Evolutionary conservation across 2,113 vertebrate species (phyloP), one percentile per base, ranked within the genome.

Genomic region (Ammodytes dubius): DNA sequence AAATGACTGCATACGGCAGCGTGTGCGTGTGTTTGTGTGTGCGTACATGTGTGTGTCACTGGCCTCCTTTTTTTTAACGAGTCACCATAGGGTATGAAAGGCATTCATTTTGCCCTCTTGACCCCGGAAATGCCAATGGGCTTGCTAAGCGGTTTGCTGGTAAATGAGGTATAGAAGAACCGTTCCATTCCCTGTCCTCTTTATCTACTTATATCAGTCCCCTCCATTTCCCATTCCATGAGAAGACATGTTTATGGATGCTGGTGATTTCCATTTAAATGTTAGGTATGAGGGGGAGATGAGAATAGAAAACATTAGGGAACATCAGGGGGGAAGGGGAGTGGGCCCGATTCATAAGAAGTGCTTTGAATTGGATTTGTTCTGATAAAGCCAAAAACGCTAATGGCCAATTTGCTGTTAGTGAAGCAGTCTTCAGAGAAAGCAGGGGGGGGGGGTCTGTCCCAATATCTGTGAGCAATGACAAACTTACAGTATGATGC

Each of bases 91-190:
- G 87, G 87, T 79, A 84, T 87, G 73, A 87, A 77, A 74, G 87
- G 88, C 90, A 92, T 91, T 92, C 53, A 87, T 90, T 88, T 89
- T 81, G 88, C 75, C 91, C 92, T 65, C 86, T 89, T 94, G 91
- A 93, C 92, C 93, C 94, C 83, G 94, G 95, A 95, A 95, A 95
- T 95, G 87, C 93, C 93, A 91, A 85, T 78, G 88, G 87, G 86
- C 81, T 81, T 85, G n/a, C 90, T 95, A 95, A 95, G 91, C 87
- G 84, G 76, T 95, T 89, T 92, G 89, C 90, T 93, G 92, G 83
- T 95, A 94, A 95, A 95, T 95, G 95, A 94, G 93, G 89, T 94
- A 95, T 91, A 92, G 87, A 92, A 91, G 92, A 88, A 67, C 46
- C 61, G 68, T 87, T 91, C 81, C 77, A 89, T 87, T 87, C 85